Percentiles rank a stretch among this genome's conserved stretches.
Conservation (phyloP, 2,888 invertebrate genomes). For the Pasiphila rectangulata region DNA sequence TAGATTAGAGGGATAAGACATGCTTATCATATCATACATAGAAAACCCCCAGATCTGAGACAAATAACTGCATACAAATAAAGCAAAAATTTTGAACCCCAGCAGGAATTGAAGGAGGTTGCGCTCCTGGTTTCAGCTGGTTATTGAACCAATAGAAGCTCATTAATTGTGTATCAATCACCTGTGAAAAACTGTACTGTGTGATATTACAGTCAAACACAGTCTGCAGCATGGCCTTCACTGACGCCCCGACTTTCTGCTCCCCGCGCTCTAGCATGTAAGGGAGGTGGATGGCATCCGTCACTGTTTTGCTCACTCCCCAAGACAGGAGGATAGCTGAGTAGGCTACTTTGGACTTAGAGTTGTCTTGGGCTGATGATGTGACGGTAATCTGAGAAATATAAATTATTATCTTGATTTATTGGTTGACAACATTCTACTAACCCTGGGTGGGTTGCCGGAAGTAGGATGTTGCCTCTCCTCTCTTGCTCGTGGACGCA, state of each 20-base stretch:
- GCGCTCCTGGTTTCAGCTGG: too few species aligned
- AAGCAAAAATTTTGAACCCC: too few species aligned
- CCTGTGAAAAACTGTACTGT: slow-evolving; percentile 66
- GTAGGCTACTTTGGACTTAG: slow-evolving; percentile 55
- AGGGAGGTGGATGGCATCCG: slow-evolving; percentile 60
- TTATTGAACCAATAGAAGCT: not conserved
- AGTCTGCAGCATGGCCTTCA: slow-evolving; percentile 57
- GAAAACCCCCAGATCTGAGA: too few species aligned
- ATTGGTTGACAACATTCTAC: too few species aligned
- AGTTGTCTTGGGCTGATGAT: slow-evolving; percentile 44
- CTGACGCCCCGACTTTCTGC: slow-evolving; percentile 53
- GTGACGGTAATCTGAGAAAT: slow-evolving; percentile 56
- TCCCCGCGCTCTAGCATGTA: slow-evolving; percentile 71
- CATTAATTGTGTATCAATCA: slow-evolving; percentile 30
- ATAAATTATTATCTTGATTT: too few species aligned
- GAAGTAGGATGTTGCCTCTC: too few species aligned
- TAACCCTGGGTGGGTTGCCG: too few species aligned
- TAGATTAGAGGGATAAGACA: too few species aligned
- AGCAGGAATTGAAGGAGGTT: too few species aligned
- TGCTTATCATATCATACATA: too few species aligned
- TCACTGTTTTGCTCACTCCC: slow-evolving; percentile 51
- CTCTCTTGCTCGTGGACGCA: too few species aligned
- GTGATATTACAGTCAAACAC: slow-evolving; percentile 74
- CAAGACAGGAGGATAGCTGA: slow-evolving; percentile 63
- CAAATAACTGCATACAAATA: too few species aligned